A percentile compares a stretch with the other conserved stretches of the same genome.
Evolutionary conservation across 2,797 vertebrate genomes (phyloP).

Genomic region (Danio jaintianensis): DNA sequence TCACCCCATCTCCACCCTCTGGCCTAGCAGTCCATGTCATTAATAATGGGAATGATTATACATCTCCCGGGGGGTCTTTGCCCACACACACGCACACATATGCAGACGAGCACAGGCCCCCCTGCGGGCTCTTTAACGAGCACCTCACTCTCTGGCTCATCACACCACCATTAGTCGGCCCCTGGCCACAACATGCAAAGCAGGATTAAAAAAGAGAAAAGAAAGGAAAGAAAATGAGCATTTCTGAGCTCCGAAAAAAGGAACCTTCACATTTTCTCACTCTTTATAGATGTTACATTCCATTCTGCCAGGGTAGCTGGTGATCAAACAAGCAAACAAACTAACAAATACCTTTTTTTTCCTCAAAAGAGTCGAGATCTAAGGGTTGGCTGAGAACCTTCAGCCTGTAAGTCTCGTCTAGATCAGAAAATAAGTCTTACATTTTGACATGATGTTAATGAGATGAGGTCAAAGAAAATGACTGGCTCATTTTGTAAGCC

Average conservation of each 20-base stretch:
- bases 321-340: conserved; percentile 10
- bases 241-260: not conserved
- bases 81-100: conserved; percentile 45
- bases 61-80: conserved; percentile 55
- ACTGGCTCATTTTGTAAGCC: conserved; percentile 19
- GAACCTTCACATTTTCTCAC: not conserved
- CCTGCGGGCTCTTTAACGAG: conserved; percentile 57
- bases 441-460: conserved; percentile 4
- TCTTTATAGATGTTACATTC: conserved; percentile 19
- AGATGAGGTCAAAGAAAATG: conserved; percentile 30
- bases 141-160: conserved; percentile 49
- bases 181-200: conserved; percentile 43
- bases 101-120: conserved; percentile 34
- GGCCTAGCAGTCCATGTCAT: conserved; percentile 55
- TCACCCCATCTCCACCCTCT: conserved; percentile 34
- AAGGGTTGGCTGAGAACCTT: not conserved
- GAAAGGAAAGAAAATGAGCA: conserved; percentile 7
- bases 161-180: conserved; percentile 52
- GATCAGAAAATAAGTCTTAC: conserved; percentile 17
- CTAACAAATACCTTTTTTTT: conserved; percentile 11
- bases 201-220: conserved; percentile 16
- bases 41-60: conserved; percentile 67
- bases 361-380: not conserved
- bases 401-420: not conserved
- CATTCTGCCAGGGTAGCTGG: not conserved